phyloP scores from a whole-genome alignment of 1,140 invertebrate genomes.

The Calephelis nemesis region DNA sequence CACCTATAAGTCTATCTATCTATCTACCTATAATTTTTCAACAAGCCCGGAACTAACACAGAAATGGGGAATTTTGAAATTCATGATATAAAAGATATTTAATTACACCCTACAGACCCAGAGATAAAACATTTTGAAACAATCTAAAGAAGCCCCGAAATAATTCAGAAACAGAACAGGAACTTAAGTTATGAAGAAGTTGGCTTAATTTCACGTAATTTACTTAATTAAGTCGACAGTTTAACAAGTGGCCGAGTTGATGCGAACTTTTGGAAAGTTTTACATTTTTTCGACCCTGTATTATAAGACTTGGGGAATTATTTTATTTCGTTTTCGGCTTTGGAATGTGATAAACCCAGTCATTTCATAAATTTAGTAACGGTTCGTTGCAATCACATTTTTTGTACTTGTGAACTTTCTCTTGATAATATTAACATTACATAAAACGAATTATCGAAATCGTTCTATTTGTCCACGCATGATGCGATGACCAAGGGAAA shows the following conservation, averaged over 20 bases:
- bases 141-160: conserved; percentile 4
- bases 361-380: too few species aligned
- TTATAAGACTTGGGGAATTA: not conserved
- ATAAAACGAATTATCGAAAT: too few species aligned
- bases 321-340: not conserved
- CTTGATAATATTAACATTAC: too few species aligned
- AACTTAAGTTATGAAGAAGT: conserved; percentile 14
- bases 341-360: too few species aligned
- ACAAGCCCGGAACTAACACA: too few species aligned
- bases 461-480: too few species aligned
- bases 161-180: conserved; percentile 4
- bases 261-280: not conserved
- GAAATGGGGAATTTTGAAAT: not conserved
- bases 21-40: too few species aligned
- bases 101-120: not conserved
- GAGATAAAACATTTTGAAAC: conserved; percentile 9
- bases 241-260: conserved; percentile 12
- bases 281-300: not conserved
- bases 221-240: conserved; percentile 16
- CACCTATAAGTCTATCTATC: too few species aligned
- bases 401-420: too few species aligned
- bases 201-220: conserved; percentile 15
- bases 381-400: too few species aligned
- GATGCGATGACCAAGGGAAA: too few species aligned
- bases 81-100: not conserved